phyloP scores from a whole-genome alignment of 1,140 invertebrate genomes.

The Pararge aegeria region DNA sequence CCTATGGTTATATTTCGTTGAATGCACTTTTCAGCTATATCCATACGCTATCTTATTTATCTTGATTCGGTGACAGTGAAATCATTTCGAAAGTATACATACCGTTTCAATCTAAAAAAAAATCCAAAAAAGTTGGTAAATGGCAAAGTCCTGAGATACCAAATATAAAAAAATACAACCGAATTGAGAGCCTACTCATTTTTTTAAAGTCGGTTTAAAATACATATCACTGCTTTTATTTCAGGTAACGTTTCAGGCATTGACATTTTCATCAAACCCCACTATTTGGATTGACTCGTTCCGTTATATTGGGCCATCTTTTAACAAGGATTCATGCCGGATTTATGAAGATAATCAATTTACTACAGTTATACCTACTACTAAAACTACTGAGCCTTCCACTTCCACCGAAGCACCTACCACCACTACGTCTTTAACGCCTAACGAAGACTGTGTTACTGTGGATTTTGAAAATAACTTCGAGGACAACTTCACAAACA shows the following conservation, averaged over 20 bases:
- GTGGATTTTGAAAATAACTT: slow-evolving; percentile 19
- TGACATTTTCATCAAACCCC: neutral
- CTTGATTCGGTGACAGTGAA: too few species aligned
- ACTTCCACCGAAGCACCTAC: neutral
- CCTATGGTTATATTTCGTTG: too few species aligned
- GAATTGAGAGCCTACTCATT: neutral
- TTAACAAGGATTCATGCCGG: neutral
- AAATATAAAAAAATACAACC: too few species aligned
- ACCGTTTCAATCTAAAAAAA: too few species aligned
- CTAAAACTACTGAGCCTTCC: too few species aligned
- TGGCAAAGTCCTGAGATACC: too few species aligned
- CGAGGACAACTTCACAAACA: neutral
- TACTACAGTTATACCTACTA: too few species aligned
- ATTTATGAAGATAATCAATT: neutral
- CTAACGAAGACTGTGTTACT: slow-evolving; percentile 21
- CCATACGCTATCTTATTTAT: too few species aligned
- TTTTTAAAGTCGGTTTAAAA: neutral
- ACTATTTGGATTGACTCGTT: neutral
- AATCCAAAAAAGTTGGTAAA: too few species aligned
- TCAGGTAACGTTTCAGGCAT: neutral
- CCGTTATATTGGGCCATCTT: neutral
- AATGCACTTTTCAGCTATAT: too few species aligned
- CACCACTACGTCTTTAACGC: neutral
- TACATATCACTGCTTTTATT: too few species aligned
- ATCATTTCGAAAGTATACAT: too few species aligned